These are phyloP conservation scores for Andrena dorsata DNA, from an alignment of 2,888 invertebrate species.

Conservation along the genomic window DNA sequence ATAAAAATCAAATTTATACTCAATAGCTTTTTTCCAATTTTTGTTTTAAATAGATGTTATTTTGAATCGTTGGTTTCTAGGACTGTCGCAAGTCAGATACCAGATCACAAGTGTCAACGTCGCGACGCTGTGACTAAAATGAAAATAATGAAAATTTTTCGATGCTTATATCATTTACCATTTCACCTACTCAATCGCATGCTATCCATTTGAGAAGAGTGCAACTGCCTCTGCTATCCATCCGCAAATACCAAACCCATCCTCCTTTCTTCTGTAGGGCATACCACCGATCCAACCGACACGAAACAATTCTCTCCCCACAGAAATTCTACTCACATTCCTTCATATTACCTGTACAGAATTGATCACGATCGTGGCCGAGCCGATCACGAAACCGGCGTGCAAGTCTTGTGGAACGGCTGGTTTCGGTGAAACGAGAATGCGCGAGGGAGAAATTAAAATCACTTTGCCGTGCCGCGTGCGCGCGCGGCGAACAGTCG, in stretches of 20 bases:
- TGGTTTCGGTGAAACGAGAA: slow-evolving; percentile 5
- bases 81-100: too few species aligned
- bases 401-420: not conserved
- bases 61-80: too few species aligned
- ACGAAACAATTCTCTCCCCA: not conserved
- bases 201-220: too few species aligned
- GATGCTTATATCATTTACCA: too few species aligned
- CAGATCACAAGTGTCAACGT: too few species aligned
- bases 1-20: too few species aligned
- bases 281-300: not conserved
- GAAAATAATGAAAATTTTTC: too few species aligned
- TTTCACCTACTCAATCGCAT: too few species aligned
- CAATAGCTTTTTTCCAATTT: too few species aligned
- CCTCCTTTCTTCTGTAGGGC: not conserved
- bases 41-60: too few species aligned
- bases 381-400: not conserved
- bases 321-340: not conserved
- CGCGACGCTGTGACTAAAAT: too few species aligned
- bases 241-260: not conserved
- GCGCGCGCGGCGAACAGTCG: not conserved
- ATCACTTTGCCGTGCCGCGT: slow-evolving; percentile 15
- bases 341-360: not conserved
- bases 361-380: not conserved
- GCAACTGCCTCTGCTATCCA: too few species aligned
- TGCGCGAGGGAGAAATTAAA: slow-evolving; percentile 23